Percentiles rank a stretch among this genome's conserved stretches.
Evolutionary conservation across 2,797 vertebrate species (phyloP).

Genomic region (Numenius phaeopus): DNA sequence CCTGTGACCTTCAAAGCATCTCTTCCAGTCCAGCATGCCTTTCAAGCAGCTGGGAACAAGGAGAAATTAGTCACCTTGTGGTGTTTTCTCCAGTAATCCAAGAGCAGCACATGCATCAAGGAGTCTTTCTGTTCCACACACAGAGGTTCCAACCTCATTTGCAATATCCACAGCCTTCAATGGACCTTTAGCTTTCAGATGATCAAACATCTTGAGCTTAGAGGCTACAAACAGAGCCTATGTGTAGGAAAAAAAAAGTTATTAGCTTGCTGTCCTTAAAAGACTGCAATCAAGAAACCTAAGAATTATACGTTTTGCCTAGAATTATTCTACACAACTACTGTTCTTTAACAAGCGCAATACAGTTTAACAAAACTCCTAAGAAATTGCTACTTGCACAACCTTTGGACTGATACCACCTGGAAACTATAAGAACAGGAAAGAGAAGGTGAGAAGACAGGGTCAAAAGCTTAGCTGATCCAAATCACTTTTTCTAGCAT

Average conservation of each 20-base stretch:
- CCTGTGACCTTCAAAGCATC: neutral
- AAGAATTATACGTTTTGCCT: neutral
- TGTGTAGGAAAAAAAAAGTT: neutral
- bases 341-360: neutral
- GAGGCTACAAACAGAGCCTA: constrained; percentile 91
- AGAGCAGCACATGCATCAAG: constrained; percentile 88
- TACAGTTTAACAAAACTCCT: neutral
- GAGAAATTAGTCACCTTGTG: constrained; percentile 54
- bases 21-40: neutral
- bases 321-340: neutral
- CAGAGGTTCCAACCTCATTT: constrained; percentile 76
- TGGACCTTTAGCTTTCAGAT: constrained; percentile 77
- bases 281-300: neutral
- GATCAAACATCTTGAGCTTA: constrained; percentile 88
- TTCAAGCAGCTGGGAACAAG: neutral
- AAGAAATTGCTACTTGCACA: neutral
- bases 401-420: neutral
- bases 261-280: neutral
- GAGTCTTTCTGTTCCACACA: constrained; percentile 82
- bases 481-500: neutral
- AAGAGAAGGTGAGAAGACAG: neutral
- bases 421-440: neutral
- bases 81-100: constrained; percentile 81
- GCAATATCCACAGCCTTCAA: constrained; percentile 81
- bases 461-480: neutral